Base-by-base conservation (phyloP, 2,797 vertebrate genomes). In the Xenops minutus region DNA sequence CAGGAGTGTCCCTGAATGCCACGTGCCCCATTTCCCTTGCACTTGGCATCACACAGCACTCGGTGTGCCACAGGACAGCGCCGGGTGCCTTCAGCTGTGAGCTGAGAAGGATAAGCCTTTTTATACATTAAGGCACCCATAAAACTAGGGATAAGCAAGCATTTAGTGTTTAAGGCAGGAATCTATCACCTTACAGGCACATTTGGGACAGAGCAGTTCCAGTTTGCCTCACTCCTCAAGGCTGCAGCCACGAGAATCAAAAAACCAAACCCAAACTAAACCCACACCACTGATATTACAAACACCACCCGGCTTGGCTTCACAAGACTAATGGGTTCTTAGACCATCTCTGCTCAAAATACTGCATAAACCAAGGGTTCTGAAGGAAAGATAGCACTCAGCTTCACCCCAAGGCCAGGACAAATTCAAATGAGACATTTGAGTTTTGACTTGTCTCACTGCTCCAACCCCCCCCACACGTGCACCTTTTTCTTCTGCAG, bases 381-480 rank as follows among this genome's bases (percentile, higher is more conserved):
- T 24, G 48, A 76, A n/a, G 30, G 76, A 37, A 37, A 69, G 8
- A 29, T 0, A 48, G 4, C 23, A 1, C 8, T 13, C 21, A 71
- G n/a, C 15, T 44, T 51, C 36, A 69, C 12, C 27, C 44, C 26
- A 71, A 51, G 24, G 48, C 48, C 64, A 44, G 10, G 6, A 41
- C 5, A 71, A 77, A 63, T 8, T n/a, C 26, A 59, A 71, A 46
- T 15, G 41, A 44, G 48, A 55, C 26, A 59, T 41, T 18, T 72
- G 5, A 27, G 14, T 36, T 61, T 51, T 10, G 34, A 52, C 12
- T 58, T 8, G 37, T 44, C 32, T 54, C 30, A 48, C 46, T 59
- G 46, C 22, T 48, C 30, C 12, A 8, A 7, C 6, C 23, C 3
- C 7, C 9, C 3, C 3, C 1, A 7, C 14, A 44, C 2, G 3